Evolutionary conservation across 1,140 invertebrate species (phyloP).

Genomic region (Drosophila neocordata): DNA sequence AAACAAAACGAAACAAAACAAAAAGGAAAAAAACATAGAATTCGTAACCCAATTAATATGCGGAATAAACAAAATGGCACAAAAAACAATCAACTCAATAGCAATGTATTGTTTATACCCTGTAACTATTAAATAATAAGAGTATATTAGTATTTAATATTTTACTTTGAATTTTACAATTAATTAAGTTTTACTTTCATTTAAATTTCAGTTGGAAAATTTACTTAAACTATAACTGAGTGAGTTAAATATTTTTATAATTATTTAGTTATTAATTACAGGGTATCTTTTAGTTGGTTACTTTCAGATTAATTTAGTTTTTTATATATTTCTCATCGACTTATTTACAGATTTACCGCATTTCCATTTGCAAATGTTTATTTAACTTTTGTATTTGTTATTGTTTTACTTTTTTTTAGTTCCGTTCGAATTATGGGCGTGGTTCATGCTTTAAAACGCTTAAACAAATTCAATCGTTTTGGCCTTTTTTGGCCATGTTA

Average conservation of each 20-base stretch:
- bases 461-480: slow-evolving; percentile 49
- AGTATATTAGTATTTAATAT: no score
- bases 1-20: slow-evolving; percentile 25
- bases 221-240: no score
- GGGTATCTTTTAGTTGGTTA: no score
- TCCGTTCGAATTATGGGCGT: background rate
- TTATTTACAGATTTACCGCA: slow-evolving; percentile 52
- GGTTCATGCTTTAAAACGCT: slow-evolving; percentile 46
- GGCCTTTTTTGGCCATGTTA: slow-evolving; percentile 42
- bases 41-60: slow-evolving; percentile 38
- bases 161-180: no score
- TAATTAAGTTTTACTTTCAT: no score
- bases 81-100: slow-evolving; percentile 21
- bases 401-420: slow-evolving; percentile 19
- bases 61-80: slow-evolving; percentile 33
- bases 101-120: background rate
- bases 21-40: no score
- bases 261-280: no score
- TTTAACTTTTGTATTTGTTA: slow-evolving; percentile 41
- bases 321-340: slow-evolving; percentile 1
- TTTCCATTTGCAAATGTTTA: slow-evolving; percentile 52
- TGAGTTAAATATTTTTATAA: no score
- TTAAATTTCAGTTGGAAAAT: no score
- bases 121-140: background rate
- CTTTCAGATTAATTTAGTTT: slow-evolving; percentile 11